phyloP scores from a whole-genome alignment of 1,140 invertebrate species.

The Aphaenogaster floridana region DNA sequence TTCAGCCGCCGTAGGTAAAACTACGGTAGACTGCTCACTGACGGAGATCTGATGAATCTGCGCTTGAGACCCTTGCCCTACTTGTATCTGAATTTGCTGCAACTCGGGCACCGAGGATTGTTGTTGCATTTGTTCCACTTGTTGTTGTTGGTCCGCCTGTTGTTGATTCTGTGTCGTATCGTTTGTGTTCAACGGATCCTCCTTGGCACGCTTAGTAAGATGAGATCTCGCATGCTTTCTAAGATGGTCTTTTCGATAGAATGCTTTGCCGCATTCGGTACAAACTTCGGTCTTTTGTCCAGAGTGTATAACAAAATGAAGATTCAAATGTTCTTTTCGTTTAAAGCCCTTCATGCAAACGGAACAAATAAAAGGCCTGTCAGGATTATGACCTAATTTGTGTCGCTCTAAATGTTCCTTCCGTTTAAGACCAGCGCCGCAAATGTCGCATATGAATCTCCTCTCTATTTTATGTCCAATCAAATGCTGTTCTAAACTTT shows the following conservation, averaged over 20 bases:
- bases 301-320: slow-evolving; percentile 93
- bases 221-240: slow-evolving; percentile 93
- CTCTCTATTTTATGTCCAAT: slow-evolving; percentile 92
- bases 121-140: slow-evolving; percentile 77
- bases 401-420: slow-evolving; percentile 93
- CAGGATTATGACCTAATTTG: slow-evolving; percentile 93
- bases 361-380: slow-evolving; percentile 92
- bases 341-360: slow-evolving; percentile 93
- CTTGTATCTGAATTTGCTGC: slow-evolving; percentile 83
- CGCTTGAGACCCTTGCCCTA: slow-evolving; percentile 84
- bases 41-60: slow-evolving; percentile 86
- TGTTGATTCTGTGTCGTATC: slow-evolving; percentile 80
- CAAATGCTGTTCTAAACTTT: slow-evolving; percentile 91
- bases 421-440: slow-evolving; percentile 91
- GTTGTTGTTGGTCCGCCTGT: slow-evolving; percentile 79
- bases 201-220: slow-evolving; percentile 90
- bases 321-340: slow-evolving; percentile 92
- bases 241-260: slow-evolving; percentile 94
- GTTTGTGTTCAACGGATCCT: slow-evolving; percentile 87
- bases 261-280: slow-evolving; percentile 91
- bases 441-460: slow-evolving; percentile 89
- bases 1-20: slow-evolving; percentile 87
- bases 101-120: slow-evolving; percentile 72
- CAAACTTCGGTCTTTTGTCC: slow-evolving; percentile 93
- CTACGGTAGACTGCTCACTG: slow-evolving; percentile 86